Base-by-base conservation (phyloP, 2,113 vertebrate species). In the Chloroceryle aenea region DNA sequence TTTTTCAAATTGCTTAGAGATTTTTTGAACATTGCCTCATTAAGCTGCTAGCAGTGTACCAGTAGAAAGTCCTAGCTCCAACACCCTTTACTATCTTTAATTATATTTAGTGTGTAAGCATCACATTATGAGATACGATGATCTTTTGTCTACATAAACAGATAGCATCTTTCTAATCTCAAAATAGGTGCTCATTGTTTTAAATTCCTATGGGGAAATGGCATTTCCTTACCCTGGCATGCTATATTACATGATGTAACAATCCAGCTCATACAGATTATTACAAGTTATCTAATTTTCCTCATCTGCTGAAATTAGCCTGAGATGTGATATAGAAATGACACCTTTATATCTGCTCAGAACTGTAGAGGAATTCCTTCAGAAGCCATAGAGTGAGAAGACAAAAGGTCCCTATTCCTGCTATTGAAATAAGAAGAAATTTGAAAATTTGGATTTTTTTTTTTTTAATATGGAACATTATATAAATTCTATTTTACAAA, bases 181-280 rank as follows among this genome's bases (percentile, higher is more conserved):
- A 94, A 94, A 96, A 93, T 83, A 96, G 59, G 42, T 91, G 72
- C 67, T 93, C 91, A 83, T 80, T 96, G 87, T 96, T 94, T 85
- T 79, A 77, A 80, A 48, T 95, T 95, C 93, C 91, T 86, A 38
- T 14, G 34, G 78, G 74, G 45, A 96, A 96, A 83, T 64, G 67
- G 34, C 67, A 93, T 85, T 95, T 93, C 64, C 82, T 93, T 91
- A 93, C 72, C 38, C 86, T 88, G 90, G 47, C 94, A 80, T 93
- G 55, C 32, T 55, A 7, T 34, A 16, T 83, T 66, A 88, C 52
- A 38, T 85, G 79, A 94, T 66, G 59, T 55, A 96, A 83, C 55
- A 80, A 42, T 63, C 29, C 19, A 87, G 58, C 50, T 89, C 8
- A 4, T 75, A 72, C 22, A 71, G 78, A 50, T 69, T 87, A 85